These are phyloP conservation scores for Palythoa heliodiscus DNA, from an alignment of 92 coral and sea anemone genomes.

Conservation along the genomic window DNA sequence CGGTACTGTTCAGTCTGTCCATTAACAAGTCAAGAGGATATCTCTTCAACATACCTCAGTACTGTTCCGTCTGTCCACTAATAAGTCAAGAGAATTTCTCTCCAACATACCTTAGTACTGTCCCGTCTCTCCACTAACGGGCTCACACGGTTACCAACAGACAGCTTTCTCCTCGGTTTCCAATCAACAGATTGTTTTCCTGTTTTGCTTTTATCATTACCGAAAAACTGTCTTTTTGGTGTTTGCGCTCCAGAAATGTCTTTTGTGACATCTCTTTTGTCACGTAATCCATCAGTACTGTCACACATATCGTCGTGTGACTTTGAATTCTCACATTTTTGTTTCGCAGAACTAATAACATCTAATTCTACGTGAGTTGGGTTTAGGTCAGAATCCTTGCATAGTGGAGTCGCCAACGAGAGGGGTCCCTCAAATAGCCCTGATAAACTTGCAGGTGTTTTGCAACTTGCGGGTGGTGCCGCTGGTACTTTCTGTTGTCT, in stretches of 20 bases:
- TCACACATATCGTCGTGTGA: neutral
- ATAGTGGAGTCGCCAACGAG: neutral
- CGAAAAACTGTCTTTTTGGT: neutral
- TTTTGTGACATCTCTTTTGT: neutral
- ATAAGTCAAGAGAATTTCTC: too few species aligned
- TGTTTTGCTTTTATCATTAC: neutral
- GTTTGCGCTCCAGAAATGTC: neutral
- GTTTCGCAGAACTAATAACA: neutral
- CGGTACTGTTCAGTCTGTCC: neutral
- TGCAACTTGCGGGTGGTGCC: neutral
- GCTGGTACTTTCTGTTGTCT: neutral
- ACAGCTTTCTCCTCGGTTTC: slow-evolving; percentile 19
- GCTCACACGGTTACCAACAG: slow-evolving; percentile 31
- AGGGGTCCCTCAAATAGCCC: slow-evolving; percentile 20
- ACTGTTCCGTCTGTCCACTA: too few species aligned
- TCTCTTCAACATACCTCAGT: too few species aligned
- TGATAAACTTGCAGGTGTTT: slow-evolving; percentile 31
- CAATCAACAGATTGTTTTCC: neutral
- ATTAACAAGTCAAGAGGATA: neutral
- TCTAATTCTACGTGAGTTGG: neutral
- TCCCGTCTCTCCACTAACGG: slow-evolving; percentile 27
- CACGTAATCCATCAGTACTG: neutral
- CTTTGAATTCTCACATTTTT: neutral
- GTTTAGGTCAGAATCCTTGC: neutral
- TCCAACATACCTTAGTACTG: slow-evolving; percentile 1